Percentiles rank a stretch among this genome's conserved stretches.
Evolutionary conservation across 2,888 invertebrate genomes (phyloP).

Genomic region (Cryptophagus acutangulus): DNA sequence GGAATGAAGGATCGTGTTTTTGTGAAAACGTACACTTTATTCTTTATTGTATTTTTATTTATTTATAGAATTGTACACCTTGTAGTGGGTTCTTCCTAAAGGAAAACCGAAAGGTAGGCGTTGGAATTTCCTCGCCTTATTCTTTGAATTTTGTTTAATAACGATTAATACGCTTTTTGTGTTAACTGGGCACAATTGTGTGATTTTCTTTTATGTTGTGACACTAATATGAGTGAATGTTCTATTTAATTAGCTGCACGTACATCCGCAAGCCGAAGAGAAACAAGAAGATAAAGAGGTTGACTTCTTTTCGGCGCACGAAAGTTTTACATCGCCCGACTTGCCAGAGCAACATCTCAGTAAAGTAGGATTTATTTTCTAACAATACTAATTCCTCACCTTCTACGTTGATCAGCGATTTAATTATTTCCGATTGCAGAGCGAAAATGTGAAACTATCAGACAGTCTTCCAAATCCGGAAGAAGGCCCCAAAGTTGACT

Average conservation of each 20-base stretch:
- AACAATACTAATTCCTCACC: conserved; percentile 2
- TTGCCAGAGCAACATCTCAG: conserved; percentile 21
- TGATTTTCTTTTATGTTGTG: conserved; percentile 12
- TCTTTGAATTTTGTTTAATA: conserved; percentile 1
- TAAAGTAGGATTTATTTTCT: conserved; percentile 25
- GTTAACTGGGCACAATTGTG: conserved; percentile 7
- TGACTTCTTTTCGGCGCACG: conserved; percentile 89
- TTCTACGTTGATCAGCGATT: conserved; percentile 6
- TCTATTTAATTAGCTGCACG: conserved; percentile 58
- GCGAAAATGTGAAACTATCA: background rate
- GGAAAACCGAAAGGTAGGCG: conserved; percentile 35
- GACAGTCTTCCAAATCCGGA: conserved; percentile 16
- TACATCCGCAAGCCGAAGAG: conserved; percentile 61
- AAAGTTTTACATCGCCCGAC: conserved; percentile 38
- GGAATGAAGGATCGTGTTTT: background rate
- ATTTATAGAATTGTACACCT: conserved; percentile 30
- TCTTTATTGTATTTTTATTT: conserved; percentile 18
- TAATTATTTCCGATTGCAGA: conserved; percentile 1
- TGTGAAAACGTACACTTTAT: conserved; percentile 1
- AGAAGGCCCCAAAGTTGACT: conserved; percentile 42
- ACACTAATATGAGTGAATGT: too few relatives aligned
- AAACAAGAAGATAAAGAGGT: conserved; percentile 64
- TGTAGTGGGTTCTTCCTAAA: conserved; percentile 30
- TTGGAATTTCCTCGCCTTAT: conserved; percentile 25
- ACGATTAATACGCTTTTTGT: conserved; percentile 6